Conservation (phyloP, 2,888 invertebrate species). For the Prosapia bicincta region DNA sequence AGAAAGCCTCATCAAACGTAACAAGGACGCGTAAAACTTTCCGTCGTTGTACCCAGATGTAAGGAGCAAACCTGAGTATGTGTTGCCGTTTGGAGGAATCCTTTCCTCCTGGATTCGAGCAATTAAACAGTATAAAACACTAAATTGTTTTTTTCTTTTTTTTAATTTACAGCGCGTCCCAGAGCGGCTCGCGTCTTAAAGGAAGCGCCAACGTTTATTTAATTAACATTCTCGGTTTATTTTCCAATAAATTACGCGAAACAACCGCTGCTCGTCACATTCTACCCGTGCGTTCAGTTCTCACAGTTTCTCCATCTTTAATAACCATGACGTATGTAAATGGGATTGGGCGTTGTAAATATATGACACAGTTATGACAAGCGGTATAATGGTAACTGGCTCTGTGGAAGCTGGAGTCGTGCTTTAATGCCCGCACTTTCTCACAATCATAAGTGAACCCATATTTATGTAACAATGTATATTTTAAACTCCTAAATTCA, state of each 20-base stretch:
- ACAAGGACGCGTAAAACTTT: background rate
- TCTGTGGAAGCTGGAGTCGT: no score
- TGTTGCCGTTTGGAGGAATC: background rate
- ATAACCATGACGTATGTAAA: no score
- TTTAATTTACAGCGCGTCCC: background rate
- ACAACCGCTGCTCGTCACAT: background rate
- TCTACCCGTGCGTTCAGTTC: background rate
- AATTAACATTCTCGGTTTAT: background rate
- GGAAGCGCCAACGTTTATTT: background rate
- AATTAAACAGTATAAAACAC: background rate
- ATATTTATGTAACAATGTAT: no score
- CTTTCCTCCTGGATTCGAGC: background rate
- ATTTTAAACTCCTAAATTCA: no score
- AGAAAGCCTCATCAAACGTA: background rate
- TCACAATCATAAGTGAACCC: no score
- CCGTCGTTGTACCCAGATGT: background rate
- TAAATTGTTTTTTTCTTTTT: background rate
- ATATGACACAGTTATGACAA: no score
- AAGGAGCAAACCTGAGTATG: background rate
- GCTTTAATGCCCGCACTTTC: no score
- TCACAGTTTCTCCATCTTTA: background rate
- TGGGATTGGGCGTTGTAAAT: no score
- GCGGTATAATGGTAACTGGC: no score
- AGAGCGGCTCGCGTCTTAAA: background rate
- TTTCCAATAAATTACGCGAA: background rate